Percentiles rank a stretch among this genome's conserved stretches.
These are phyloP conservation scores for Urocynchramus pylzowi DNA, from an alignment of 2,113 vertebrate species.

Conservation along the genomic window DNA sequence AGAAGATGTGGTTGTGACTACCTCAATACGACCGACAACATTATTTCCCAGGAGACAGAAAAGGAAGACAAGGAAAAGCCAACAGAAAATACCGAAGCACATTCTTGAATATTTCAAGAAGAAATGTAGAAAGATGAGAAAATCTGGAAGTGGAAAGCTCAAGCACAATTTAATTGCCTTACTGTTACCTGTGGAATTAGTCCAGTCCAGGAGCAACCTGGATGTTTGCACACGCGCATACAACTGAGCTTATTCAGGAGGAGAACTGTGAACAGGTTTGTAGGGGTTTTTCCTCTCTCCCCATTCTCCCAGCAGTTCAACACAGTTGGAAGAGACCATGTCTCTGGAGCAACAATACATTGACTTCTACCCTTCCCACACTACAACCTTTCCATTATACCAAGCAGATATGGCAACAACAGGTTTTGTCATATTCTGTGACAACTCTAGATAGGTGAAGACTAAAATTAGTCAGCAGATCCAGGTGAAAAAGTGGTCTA, in stretches of 20 bases:
- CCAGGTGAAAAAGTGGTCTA: not conserved
- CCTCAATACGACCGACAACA: not conserved
- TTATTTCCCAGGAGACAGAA: slow-evolving; percentile 8
- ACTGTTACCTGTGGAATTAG: not conserved
- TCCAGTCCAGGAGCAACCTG: not conserved
- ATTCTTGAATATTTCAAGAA: not conserved
- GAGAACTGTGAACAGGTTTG: not conserved
- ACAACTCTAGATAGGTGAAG: not conserved
- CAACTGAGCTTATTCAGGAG: not conserved
- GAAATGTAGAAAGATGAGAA: not conserved
- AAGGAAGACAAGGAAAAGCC: not conserved
- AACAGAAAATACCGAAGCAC: not conserved
- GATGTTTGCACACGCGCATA: not conserved
- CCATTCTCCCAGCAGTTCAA: not conserved
- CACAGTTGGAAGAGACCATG: not conserved
- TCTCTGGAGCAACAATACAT: not conserved
- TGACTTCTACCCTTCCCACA: not conserved
- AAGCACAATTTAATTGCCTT: not conserved
- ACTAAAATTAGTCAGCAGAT: not conserved
- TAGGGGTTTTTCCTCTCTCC: not conserved
- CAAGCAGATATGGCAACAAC: not conserved
- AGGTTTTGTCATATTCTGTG: not conserved
- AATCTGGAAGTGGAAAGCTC: not conserved
- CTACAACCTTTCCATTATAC: not conserved
- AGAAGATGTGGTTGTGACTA: slow-evolving; percentile 1